These are phyloP conservation scores for Oreochromis grahami DNA, from an alignment of 2,797 vertebrate species.

Conservation along the genomic window DNA sequence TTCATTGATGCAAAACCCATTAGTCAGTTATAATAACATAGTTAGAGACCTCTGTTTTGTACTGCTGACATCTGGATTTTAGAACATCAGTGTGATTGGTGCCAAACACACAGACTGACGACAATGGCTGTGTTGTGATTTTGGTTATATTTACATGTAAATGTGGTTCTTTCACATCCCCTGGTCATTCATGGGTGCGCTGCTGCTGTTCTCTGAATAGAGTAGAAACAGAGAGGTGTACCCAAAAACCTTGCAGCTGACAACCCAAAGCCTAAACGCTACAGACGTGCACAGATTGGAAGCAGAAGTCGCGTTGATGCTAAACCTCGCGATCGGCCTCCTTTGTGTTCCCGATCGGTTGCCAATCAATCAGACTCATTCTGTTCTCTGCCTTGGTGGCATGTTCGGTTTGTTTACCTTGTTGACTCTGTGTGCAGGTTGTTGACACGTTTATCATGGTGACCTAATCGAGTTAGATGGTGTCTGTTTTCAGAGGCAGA, in stretches of 20 bases:
- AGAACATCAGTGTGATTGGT: background rate
- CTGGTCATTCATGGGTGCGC: background rate
- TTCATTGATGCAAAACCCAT: background rate
- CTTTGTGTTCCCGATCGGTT: slow-evolving; percentile 8
- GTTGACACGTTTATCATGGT: slow-evolving; percentile 31
- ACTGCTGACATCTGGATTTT: background rate
- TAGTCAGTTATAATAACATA: background rate
- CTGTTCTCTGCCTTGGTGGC: background rate
- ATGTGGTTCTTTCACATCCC: background rate
- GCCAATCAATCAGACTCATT: slow-evolving; percentile 4
- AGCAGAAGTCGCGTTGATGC: background rate
- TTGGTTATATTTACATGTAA: background rate
- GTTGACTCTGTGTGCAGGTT: slow-evolving; percentile 26
- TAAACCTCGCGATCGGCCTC: background rate
- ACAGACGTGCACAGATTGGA: background rate
- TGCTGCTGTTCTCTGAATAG: background rate
- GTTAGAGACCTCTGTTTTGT: background rate
- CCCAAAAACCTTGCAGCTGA: background rate
- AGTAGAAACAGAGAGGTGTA: background rate
- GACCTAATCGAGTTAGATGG: slow-evolving; percentile 22
- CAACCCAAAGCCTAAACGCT: background rate
- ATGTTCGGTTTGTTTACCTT: slow-evolving; percentile 26
- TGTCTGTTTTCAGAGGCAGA: slow-evolving; percentile 24
- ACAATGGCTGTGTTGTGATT: background rate
- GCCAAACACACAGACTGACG: background rate